These are phyloP conservation scores for Ryuthela nishihirai DNA, from an alignment of 2,888 invertebrate species.

Conservation along the genomic window DNA sequence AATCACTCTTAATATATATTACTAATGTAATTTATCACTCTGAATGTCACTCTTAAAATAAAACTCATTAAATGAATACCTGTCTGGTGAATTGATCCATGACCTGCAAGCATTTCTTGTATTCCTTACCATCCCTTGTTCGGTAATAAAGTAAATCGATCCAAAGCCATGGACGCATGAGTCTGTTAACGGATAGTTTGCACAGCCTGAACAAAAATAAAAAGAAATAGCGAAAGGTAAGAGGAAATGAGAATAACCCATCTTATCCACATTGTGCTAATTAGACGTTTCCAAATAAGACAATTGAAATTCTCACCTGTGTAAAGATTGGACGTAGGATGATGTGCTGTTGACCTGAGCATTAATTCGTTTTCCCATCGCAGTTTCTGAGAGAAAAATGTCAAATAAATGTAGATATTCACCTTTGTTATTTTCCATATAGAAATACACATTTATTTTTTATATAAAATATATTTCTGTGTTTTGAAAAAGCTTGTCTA, in stretches of 20 bases:
- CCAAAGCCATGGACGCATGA: conserved; percentile 58
- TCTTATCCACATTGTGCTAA: neutral
- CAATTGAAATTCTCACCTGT: conserved; percentile 7
- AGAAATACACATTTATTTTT: no score
- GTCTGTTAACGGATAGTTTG: conserved; percentile 45
- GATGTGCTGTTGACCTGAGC: conserved; percentile 34
- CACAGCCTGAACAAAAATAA: conserved; percentile 47
- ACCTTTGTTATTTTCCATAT: no score
- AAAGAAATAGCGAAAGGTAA: neutral
- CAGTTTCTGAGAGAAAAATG: conserved; percentile 38
- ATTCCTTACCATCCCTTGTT: conserved; percentile 59
- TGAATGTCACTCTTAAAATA: neutral
- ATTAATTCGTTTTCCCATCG: conserved; percentile 43
- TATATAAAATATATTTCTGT: no score
- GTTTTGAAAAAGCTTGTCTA: no score
- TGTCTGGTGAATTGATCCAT: conserved; percentile 60
- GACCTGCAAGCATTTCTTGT: conserved; percentile 57
- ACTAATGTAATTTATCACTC: no score
- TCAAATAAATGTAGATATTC: no score
- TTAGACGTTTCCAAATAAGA: neutral
- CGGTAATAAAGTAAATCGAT: conserved; percentile 59
- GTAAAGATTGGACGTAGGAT: conserved; percentile 29
- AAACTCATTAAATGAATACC: no score
- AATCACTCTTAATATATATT: no score
- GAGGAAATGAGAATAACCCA: neutral